These are phyloP conservation scores for Drosophila emarginata DNA, from an alignment of 2,888 invertebrate species.

Conservation along the genomic window DNA sequence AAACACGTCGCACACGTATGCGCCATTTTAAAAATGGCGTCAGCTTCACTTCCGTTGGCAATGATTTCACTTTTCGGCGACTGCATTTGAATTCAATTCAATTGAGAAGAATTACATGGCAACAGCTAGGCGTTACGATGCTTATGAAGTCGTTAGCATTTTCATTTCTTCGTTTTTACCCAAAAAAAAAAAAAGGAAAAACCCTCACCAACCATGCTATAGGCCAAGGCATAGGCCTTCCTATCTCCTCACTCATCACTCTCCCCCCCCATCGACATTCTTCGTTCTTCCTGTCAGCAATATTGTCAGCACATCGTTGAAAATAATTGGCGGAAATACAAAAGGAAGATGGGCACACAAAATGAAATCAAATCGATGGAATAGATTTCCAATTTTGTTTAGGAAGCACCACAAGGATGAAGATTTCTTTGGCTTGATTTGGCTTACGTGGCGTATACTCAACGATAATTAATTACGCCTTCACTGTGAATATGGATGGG, in stretches of 20 bases:
- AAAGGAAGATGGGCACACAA: constrained; percentile 53
- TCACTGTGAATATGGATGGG: constrained; percentile 19
- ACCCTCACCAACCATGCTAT: too few relatives aligned
- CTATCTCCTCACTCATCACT: background rate
- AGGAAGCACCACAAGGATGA: constrained; percentile 63
- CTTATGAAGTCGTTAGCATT: constrained; percentile 71
- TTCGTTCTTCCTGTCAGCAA: constrained; percentile 28
- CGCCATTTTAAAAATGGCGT: constrained; percentile 70
- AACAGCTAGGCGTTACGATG: constrained; percentile 37
- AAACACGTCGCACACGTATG: constrained; percentile 71
- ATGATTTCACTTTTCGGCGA: constrained; percentile 25
- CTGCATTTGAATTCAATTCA: constrained; percentile 65
- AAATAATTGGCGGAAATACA: constrained; percentile 78
- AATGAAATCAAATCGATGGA: constrained; percentile 59
- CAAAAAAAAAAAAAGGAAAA: too few relatives aligned
- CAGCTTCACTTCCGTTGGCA: constrained; percentile 58
- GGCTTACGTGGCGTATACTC: constrained; percentile 62
- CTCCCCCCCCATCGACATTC: background rate
- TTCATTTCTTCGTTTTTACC: too few relatives aligned
- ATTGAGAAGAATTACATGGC: constrained; percentile 44
- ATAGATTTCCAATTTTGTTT: constrained; percentile 72
- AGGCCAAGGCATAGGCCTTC: background rate
- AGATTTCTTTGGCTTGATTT: constrained; percentile 26
- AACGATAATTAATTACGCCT: constrained; percentile 68
- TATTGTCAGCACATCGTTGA: constrained; percentile 71